Evolutionary conservation across 2,888 invertebrate genomes (phyloP).

Genomic region (Stenchaetothrips biformis): DNA sequence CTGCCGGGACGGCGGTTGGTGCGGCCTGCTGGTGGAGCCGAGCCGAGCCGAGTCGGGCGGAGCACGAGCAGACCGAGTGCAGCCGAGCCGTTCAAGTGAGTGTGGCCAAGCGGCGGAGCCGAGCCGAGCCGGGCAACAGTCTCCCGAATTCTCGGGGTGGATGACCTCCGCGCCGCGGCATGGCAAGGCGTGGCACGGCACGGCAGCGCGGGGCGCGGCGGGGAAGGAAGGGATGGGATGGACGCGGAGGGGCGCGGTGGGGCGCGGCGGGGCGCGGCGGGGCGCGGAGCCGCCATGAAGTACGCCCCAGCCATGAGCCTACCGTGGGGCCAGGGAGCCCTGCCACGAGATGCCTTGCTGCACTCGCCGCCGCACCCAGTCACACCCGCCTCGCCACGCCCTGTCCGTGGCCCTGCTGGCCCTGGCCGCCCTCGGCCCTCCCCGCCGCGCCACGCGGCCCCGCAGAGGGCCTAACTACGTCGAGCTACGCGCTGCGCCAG

Average conservation of each 20-base stretch:
- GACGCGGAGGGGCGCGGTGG: background rate
- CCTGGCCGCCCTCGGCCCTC: too few species aligned
- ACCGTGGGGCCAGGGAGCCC: background rate
- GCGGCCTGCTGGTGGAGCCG: background rate
- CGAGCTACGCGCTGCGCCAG: too few species aligned
- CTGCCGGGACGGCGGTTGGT: background rate
- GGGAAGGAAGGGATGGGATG: background rate
- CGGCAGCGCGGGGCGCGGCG: background rate
- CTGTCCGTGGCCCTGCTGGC: background rate
- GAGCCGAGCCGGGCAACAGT: background rate
- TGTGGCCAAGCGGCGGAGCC: background rate
- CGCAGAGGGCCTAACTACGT: too few species aligned
- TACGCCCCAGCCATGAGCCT: background rate
- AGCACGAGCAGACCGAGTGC: background rate
- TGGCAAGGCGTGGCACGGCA: background rate
- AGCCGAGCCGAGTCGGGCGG: background rate
- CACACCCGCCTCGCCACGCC: too few species aligned
- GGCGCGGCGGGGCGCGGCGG: background rate
- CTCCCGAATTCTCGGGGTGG: constrained; percentile 22
- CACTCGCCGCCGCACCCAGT: too few species aligned
- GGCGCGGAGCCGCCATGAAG: background rate
- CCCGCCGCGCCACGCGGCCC: too few species aligned
- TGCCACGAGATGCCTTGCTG: background rate
- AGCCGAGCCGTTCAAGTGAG: background rate
- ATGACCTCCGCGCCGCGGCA: constrained; percentile 16